These are phyloP conservation scores for Ruditapes philippinarum DNA, from an alignment of 1,140 invertebrate genomes.

Conservation along the genomic window DNA sequence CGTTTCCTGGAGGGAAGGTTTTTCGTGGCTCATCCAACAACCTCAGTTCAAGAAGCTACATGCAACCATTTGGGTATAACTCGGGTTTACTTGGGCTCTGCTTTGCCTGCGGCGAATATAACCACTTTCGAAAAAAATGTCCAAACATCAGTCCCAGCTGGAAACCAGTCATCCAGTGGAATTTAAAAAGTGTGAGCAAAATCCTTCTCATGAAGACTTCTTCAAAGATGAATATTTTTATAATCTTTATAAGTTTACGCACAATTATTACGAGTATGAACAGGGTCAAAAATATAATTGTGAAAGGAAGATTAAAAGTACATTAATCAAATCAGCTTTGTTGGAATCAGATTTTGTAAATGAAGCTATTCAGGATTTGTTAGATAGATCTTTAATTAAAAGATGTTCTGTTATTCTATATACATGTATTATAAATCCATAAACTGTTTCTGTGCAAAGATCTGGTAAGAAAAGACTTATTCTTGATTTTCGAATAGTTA, in stretches of 20 bases:
- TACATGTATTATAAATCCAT: no score
- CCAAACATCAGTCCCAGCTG: background rate
- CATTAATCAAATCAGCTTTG: no score
- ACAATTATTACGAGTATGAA: no score
- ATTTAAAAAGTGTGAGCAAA: background rate
- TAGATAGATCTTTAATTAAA: no score
- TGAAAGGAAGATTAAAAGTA: no score
- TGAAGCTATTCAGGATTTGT: no score
- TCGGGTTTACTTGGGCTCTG: background rate
- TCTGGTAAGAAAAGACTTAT: no score
- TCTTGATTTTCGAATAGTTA: no score
- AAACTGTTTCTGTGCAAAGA: no score
- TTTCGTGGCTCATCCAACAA: background rate
- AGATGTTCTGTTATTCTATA: no score
- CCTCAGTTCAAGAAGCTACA: background rate
- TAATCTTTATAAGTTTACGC: background rate
- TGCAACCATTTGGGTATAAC: background rate
- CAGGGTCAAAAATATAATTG: no score
- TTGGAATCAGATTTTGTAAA: no score
- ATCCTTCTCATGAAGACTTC: background rate
- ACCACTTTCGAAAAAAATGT: background rate
- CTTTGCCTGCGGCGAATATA: background rate
- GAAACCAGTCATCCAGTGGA: background rate
- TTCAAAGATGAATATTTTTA: background rate
- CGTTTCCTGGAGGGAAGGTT: background rate